These are phyloP conservation scores for Craniophora ligustri DNA, from an alignment of 2,888 invertebrate genomes.

Conservation along the genomic window DNA sequence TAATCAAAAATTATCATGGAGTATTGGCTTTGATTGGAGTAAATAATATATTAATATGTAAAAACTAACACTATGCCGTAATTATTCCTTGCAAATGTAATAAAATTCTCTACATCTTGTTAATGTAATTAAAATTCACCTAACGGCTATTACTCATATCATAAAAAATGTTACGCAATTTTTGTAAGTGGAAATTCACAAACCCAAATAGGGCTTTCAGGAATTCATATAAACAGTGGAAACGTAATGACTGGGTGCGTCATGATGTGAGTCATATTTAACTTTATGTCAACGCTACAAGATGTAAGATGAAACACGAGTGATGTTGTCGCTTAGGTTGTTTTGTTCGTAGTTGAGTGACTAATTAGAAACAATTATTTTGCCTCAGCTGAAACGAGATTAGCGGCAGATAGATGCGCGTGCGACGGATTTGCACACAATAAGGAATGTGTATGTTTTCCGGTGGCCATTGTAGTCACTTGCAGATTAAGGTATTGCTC, in stretches of 20 bases:
- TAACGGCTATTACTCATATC: constrained; percentile 29
- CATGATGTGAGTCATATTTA: constrained; percentile 29
- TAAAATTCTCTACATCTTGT: constrained; percentile 15
- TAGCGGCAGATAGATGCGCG: constrained; percentile 37
- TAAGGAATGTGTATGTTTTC: constrained; percentile 37
- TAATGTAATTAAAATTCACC: constrained; percentile 6
- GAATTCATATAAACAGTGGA: constrained; percentile 44
- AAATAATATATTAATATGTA: no score
- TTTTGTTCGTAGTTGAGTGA: constrained; percentile 18
- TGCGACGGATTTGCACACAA: constrained; percentile 50
- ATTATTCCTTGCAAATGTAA: no score
- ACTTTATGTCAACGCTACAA: constrained; percentile 24
- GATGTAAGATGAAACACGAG: constrained; percentile 9
- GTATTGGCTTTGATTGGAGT: no score
- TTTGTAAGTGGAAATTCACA: constrained; percentile 41
- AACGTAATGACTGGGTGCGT: constrained; percentile 27
- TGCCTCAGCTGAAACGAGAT: constrained; percentile 51
- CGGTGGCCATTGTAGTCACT: constrained; percentile 11
- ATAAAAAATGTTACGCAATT: constrained; percentile 46
- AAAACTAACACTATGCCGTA: no score
- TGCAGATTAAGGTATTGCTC: constrained; percentile 31
- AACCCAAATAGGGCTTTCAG: constrained; percentile 39
- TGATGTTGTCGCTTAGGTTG: constrained; percentile 16
- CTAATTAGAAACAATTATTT: constrained; percentile 50
- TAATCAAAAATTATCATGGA: no score